These are phyloP conservation scores for Caenorhabditis virilis DNA, from an alignment of 2,888 invertebrate genomes.

Conservation along the genomic window DNA sequence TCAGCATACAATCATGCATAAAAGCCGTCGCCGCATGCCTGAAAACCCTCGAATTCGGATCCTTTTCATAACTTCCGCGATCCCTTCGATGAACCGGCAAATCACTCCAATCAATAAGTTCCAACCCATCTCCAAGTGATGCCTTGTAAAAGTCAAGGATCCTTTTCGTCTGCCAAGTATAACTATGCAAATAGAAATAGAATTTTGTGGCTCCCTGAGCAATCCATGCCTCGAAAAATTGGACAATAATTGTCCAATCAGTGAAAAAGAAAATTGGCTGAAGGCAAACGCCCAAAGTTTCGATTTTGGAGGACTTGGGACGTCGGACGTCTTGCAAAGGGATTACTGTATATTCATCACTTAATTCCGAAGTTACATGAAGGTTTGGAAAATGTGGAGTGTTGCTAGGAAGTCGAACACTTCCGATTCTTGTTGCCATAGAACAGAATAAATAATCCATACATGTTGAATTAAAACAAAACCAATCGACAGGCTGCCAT, in stretches of 20 bases:
- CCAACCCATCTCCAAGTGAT: slow-evolving; percentile 33
- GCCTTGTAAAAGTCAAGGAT: slow-evolving; percentile 44
- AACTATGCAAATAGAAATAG: slow-evolving; percentile 54
- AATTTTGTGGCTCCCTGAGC: slow-evolving; percentile 57
- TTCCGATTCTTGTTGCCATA: slow-evolving; percentile 38
- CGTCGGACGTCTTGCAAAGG: slow-evolving; percentile 44
- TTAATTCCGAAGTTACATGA: slow-evolving; percentile 18
- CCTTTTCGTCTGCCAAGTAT: slow-evolving; percentile 34
- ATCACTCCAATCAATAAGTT: slow-evolving; percentile 46
- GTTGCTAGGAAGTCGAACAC: slow-evolving; percentile 9
- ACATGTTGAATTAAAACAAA: slow-evolving; percentile 35
- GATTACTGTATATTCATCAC: slow-evolving; percentile 26
- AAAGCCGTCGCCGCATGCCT: slow-evolving; percentile 40
- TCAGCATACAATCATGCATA: slow-evolving; percentile 45
- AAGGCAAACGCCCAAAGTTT: slow-evolving; percentile 50
- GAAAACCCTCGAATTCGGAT: slow-evolving; percentile 38
- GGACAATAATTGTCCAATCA: slow-evolving; percentile 48
- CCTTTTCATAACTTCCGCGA: slow-evolving; percentile 24
- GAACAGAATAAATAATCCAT: slow-evolving; percentile 35
- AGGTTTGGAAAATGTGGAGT: slow-evolving; percentile 11
- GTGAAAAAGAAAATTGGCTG: slow-evolving; percentile 56
- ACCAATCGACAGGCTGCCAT: slow-evolving; percentile 32
- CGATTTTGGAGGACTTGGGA: not conserved
- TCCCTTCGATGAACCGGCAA: slow-evolving; percentile 34
- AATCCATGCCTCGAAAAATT: slow-evolving; percentile 58